Evolutionary conservation across 2,888 invertebrate genomes (phyloP), one percentile per base, ranked within the genome.

Genomic region (Cheilosia soror): DNA sequence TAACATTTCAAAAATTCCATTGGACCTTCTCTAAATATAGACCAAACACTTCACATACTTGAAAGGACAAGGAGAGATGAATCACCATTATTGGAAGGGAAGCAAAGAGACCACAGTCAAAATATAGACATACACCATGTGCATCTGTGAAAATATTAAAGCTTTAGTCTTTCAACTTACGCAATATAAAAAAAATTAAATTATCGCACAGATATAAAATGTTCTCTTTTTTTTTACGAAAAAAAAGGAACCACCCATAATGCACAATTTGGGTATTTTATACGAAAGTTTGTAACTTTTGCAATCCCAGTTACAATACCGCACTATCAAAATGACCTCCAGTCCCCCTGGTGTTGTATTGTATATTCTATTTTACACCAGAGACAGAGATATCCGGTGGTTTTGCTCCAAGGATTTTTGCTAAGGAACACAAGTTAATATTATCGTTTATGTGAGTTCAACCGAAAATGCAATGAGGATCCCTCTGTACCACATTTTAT

Each of bases 351-450:
- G 33, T 11, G 44, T 29, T 47, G 9, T 27, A 57, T 55, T 55
- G 60, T 42, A 72, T 66, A 72, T 60, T 60, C 60, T 60, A 79
- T 72, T 79, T 72, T 53, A 72, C 79, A 53, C 65, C 53, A 71
- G 63, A 78, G 78, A 63, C 57, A 65, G 25, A 49, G 65, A 65
- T 63, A 62, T 55, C 31, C 57, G 31, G 37, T 49, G 51, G 73
- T 73, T 66, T 60, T 13, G 58, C 51, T 53, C 5, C 31, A 71
- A 71, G 47, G 29, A 42, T 65, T 47, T 66, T 66, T 72, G 33
- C 44, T 55, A 72, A 66, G 37, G 25, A 65, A 51, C 53, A 44
- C 44, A 51, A 66, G 66, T 80, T 58, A 80, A 80, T 80, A 73
- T 73, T 73, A 73, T 73, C 80, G 20, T 55, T 73, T 60, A 63